These are phyloP conservation scores for Siphamia tubifer DNA, from an alignment of 2,113 vertebrate species.

Conservation along the genomic window DNA sequence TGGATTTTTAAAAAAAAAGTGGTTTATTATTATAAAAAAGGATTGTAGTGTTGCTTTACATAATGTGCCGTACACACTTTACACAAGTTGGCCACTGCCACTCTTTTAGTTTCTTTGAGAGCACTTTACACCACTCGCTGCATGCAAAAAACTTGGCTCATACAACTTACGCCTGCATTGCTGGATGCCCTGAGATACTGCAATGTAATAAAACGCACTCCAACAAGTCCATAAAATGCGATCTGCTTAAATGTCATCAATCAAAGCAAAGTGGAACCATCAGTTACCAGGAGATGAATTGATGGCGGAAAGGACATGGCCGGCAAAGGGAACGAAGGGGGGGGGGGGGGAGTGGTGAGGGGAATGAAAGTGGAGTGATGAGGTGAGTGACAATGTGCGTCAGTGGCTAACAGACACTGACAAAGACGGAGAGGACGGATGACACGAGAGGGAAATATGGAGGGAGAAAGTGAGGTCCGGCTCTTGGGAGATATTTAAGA, in stretches of 20 bases:
- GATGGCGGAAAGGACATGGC: background rate
- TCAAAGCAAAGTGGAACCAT: slow-evolving; percentile 17
- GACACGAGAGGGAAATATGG: background rate
- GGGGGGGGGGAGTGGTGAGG: background rate
- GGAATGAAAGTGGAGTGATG: background rate
- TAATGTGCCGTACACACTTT: too few species aligned
- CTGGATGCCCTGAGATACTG: slow-evolving; percentile 5
- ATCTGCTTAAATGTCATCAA: slow-evolving; percentile 18
- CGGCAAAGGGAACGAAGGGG: background rate
- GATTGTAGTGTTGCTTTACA: too few species aligned
- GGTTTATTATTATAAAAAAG: too few species aligned
- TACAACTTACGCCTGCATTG: background rate
- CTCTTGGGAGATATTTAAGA: slow-evolving; percentile 54
- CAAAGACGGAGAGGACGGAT: background rate
- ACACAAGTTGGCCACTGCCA: background rate
- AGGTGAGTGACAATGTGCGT: slow-evolving; percentile 32
- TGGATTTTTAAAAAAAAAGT: too few species aligned
- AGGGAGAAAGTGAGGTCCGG: slow-evolving; percentile 16
- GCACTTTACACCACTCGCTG: background rate
- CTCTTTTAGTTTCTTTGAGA: background rate
- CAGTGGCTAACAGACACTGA: slow-evolving; percentile 21
- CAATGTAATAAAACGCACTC: slow-evolving; percentile 18
- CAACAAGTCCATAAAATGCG: slow-evolving; percentile 12
- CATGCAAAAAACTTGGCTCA: background rate
- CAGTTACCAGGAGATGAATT: slow-evolving; percentile 16